Conservation (phyloP, 1,140 invertebrate genomes). For the Paracyclopina nana region DNA sequence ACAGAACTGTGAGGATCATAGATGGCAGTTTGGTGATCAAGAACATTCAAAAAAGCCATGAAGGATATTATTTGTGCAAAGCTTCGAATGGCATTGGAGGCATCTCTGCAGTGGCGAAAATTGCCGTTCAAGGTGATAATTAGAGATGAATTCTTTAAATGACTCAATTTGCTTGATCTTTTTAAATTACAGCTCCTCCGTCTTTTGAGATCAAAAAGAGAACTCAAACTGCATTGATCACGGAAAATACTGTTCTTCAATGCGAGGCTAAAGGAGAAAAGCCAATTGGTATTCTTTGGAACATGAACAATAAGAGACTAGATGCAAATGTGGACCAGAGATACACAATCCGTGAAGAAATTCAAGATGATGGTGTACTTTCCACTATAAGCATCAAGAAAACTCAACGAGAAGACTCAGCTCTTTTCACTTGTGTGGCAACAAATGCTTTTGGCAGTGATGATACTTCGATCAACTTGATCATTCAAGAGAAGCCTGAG, state of each 20-base stretch:
- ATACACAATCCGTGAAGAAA: constrained; percentile 78
- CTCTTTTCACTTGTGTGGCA: constrained; percentile 78
- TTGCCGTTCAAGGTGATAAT: constrained; percentile 65
- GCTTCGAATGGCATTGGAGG: constrained; percentile 87
- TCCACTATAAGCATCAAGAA: constrained; percentile 72
- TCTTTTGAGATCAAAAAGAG: constrained; percentile 78
- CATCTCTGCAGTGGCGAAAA: constrained; percentile 70
- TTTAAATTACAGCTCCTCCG: constrained; percentile 54
- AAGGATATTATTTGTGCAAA: constrained; percentile 87
- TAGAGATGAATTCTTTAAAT: neutral
- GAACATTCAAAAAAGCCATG: constrained; percentile 74
- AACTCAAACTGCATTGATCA: constrained; percentile 56
- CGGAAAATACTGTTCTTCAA: constrained; percentile 75
- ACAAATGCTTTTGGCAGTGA: constrained; percentile 87
- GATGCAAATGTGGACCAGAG: constrained; percentile 53
- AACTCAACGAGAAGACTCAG: constrained; percentile 71
- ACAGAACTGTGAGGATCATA: constrained; percentile 67
- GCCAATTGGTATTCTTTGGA: constrained; percentile 87
- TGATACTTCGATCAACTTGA: constrained; percentile 83
- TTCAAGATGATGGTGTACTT: constrained; percentile 57
- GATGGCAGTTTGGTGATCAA: constrained; percentile 70
- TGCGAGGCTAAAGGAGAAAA: constrained; percentile 92
- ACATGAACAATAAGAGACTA: constrained; percentile 74
- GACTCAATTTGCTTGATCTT: neutral
- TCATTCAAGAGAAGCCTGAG: constrained; percentile 73